Percentiles rank a stretch among this genome's conserved stretches.
Evolutionary conservation across 2,797 vertebrate species (phyloP).

Genomic region (Gephyroberyx darwinii): DNA sequence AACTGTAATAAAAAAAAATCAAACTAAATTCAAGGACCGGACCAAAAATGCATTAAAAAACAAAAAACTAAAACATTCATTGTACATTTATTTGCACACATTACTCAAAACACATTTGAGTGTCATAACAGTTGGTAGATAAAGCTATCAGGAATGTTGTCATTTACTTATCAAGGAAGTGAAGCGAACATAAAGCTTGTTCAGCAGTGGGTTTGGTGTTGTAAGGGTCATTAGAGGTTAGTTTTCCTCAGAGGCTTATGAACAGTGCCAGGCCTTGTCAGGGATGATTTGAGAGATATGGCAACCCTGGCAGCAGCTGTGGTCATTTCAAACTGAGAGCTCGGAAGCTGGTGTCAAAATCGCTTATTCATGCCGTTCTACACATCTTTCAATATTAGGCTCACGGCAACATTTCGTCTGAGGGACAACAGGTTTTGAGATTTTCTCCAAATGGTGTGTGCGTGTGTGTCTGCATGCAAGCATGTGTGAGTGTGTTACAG

Average conservation of each 20-base stretch:
- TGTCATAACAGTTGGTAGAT: conserved; percentile 12
- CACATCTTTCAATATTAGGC: conserved; percentile 45
- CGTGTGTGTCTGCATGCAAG: not conserved
- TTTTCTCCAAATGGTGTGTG: conserved; percentile 2
- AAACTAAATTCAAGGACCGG: too few relatives aligned
- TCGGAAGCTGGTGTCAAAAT: conserved; percentile 68
- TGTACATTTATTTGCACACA: not conserved
- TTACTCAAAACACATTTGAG: not conserved
- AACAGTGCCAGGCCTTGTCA: conserved; percentile 44
- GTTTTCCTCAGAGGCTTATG: conserved; percentile 27
- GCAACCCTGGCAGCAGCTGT: conserved; percentile 56
- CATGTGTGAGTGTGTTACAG: not conserved
- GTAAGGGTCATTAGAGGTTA: conserved; percentile 38
- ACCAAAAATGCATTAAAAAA: not conserved
- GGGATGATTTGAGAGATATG: conserved; percentile 58
- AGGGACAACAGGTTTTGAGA: conserved; percentile 34
- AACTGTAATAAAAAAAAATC: too few relatives aligned
- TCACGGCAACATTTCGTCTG: conserved; percentile 40
- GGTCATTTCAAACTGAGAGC: conserved; percentile 63
- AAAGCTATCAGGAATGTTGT: not conserved
- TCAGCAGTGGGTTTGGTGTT: conserved; percentile 12
- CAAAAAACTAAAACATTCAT: not conserved
- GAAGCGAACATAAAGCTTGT: conserved; percentile 21
- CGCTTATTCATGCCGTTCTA: conserved; percentile 65
- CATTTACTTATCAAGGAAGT: conserved; percentile 7